Conservation (phyloP, 2,888 invertebrate species). For the Amphiduros pacificus region DNA sequence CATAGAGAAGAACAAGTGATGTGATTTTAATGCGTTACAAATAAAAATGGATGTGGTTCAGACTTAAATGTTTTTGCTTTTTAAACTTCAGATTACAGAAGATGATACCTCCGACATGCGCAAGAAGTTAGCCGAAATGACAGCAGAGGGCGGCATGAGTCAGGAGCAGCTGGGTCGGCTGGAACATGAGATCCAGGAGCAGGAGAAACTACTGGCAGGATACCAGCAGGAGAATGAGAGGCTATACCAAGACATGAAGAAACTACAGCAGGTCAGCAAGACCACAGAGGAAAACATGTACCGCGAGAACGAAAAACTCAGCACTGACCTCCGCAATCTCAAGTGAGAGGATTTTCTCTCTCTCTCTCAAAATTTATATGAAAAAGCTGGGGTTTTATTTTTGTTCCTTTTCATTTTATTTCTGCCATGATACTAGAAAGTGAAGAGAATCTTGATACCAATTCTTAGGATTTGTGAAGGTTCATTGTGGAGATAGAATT, state of each 20-base stretch:
- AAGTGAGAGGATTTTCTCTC: conserved; percentile 35
- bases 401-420: neutral
- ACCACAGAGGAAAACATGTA: conserved; percentile 53
- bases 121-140: conserved; percentile 2
- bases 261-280: conserved; percentile 42
- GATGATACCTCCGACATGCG: neutral
- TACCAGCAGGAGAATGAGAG: conserved; percentile 52
- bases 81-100: conserved; percentile 1
- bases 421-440: neutral
- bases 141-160: conserved; percentile 21
- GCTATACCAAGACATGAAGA: conserved; percentile 53
- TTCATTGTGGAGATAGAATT: too few species aligned
- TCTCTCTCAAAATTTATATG: neutral
- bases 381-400: neutral
- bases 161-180: conserved; percentile 42
- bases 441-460: neutral
- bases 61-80: neutral
- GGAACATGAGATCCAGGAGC: conserved; percentile 51
- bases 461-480: too few species aligned
- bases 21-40: neutral
- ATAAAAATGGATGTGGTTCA: too few species aligned
- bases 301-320: conserved; percentile 52
- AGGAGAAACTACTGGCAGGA: conserved; percentile 53
- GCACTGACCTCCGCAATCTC: conserved; percentile 42
- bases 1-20: neutral